Evolutionary conservation across 2,888 invertebrate species (phyloP).

Genomic region (Drosophila mulleri): DNA sequence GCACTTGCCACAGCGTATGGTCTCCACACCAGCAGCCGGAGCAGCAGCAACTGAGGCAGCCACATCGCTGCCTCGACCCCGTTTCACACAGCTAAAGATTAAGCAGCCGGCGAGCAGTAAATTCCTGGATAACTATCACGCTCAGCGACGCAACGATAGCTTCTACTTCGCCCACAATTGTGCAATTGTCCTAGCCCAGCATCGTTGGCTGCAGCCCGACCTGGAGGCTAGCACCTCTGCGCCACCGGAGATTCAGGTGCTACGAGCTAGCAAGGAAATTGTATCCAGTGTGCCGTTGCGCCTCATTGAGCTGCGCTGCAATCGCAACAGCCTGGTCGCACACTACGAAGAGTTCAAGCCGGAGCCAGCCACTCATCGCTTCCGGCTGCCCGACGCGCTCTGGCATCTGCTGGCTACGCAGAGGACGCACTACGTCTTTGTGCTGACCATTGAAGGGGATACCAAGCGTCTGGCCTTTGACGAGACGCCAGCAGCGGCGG

Average conservation of each 20-base stretch:
- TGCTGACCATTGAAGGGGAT: constrained; percentile 75
- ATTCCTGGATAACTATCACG: constrained; percentile 83
- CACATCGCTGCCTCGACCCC: constrained; percentile 37
- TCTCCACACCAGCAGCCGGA: constrained; percentile 38
- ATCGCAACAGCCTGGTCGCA: constrained; percentile 77
- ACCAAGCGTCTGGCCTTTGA: constrained; percentile 74
- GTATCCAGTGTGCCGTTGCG: constrained; percentile 64
- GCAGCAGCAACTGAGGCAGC: neutral
- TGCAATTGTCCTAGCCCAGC: constrained; percentile 80
- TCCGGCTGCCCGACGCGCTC: constrained; percentile 58
- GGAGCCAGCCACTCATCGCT: constrained; percentile 45
- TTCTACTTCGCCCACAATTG: constrained; percentile 84
- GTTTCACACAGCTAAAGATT: constrained; percentile 82
- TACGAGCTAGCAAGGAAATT: constrained; percentile 44
- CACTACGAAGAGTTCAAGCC: constrained; percentile 75
- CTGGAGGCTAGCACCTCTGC: neutral
- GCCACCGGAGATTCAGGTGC: constrained; percentile 41
- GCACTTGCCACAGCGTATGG: constrained; percentile 81
- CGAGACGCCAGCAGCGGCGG: neutral
- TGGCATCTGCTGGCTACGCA: constrained; percentile 67
- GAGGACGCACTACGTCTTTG: constrained; percentile 76
- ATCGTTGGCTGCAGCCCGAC: constrained; percentile 81
- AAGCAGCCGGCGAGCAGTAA: constrained; percentile 45
- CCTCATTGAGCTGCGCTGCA: constrained; percentile 82
- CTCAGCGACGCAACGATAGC: constrained; percentile 82